Conservation (phyloP, 2,888 invertebrate species). For the Spatulosminthurus flaviceps region DNA sequence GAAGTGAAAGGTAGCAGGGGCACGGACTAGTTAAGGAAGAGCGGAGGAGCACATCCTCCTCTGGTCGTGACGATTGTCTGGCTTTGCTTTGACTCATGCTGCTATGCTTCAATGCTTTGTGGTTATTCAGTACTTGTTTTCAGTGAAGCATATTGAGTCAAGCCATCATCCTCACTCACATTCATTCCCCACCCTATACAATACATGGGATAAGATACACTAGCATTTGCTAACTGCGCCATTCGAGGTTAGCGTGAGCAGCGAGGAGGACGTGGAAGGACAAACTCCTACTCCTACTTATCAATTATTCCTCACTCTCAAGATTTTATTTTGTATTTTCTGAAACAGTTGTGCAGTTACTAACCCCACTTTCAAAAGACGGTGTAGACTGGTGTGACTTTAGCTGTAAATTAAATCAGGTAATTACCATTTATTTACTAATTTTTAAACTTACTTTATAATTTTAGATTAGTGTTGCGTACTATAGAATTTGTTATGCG, state of each 20-base stretch:
- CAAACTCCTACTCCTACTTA: neutral
- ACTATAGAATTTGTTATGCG: too few relatives aligned
- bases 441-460: neutral
- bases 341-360: neutral
- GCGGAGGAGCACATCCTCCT: slow-evolving; percentile 3
- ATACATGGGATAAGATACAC: too few relatives aligned
- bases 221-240: neutral
- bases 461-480: too few relatives aligned
- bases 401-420: slow-evolving; percentile 1
- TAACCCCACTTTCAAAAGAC: too few relatives aligned
- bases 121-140: too few relatives aligned
- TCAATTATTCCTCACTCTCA: neutral
- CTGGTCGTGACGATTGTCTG: neutral
- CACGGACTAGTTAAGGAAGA: neutral
- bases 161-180: too few relatives aligned
- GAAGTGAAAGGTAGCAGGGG: too few relatives aligned
- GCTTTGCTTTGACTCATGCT: neutral
- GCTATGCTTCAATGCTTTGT: too few relatives aligned
- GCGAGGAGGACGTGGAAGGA: neutral
- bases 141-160: too few relatives aligned
- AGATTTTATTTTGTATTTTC: neutral
- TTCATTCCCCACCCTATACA: too few relatives aligned
- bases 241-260: slow-evolving; percentile 9
- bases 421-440: neutral
- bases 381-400: neutral